These are phyloP conservation scores for Orthonevra nobilis DNA, from an alignment of 2,888 invertebrate genomes.

Conservation along the genomic window DNA sequence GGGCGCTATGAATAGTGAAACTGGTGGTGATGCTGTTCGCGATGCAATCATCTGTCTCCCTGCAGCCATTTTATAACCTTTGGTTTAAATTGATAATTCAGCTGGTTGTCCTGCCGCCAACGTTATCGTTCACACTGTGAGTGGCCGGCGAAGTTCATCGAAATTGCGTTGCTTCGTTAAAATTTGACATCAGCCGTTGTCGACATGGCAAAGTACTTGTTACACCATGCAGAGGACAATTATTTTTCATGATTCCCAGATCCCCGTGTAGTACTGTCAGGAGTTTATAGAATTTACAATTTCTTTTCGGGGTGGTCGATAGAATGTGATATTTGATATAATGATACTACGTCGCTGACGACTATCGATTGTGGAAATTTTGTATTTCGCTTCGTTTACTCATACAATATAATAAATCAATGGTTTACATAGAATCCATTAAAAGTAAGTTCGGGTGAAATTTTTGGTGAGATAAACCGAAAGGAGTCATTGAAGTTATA, in stretches of 20 bases:
- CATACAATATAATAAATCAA: too few relatives aligned
- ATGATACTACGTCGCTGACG: too few relatives aligned
- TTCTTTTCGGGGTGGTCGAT: neutral
- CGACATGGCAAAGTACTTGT: constrained; percentile 50
- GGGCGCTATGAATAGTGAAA: neutral
- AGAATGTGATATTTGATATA: neutral
- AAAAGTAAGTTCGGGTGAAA: too few relatives aligned
- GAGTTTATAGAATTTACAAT: too few relatives aligned
- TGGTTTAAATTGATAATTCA: constrained; percentile 59
- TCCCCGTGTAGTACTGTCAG: too few relatives aligned
- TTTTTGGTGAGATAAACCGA: too few relatives aligned
- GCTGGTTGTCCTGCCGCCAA: constrained; percentile 3
- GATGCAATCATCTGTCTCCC: constrained; percentile 46
- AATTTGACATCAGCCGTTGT: constrained; percentile 47
- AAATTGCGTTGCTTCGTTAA: constrained; percentile 34
- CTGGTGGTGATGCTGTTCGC: constrained; percentile 20
- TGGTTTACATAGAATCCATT: too few relatives aligned
- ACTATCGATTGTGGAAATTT: too few relatives aligned
- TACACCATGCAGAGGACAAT: constrained; percentile 40
- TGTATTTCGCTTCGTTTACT: too few relatives aligned
- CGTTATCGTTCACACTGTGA: constrained; percentile 21
- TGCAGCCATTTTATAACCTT: constrained; percentile 55
- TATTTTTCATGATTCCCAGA: too few relatives aligned
- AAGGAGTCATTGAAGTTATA: too few relatives aligned
- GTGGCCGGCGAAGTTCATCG: neutral